These are phyloP conservation scores for Calidris pygmaea DNA, from an alignment of 2,113 vertebrate genomes.

Conservation along the genomic window DNA sequence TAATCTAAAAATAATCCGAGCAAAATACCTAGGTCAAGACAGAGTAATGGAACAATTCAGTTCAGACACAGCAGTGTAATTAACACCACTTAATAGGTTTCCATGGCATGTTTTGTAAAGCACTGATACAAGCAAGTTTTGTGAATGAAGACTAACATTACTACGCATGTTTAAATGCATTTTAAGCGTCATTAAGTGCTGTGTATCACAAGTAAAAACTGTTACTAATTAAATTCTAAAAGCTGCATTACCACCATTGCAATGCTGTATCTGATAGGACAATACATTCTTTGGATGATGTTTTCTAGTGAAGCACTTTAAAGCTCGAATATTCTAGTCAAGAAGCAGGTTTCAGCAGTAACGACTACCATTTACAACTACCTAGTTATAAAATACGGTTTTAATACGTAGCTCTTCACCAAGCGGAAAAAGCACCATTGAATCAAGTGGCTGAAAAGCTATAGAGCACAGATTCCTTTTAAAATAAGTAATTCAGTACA, in stretches of 20 bases:
- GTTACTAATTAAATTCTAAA: background rate
- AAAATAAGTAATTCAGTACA: background rate
- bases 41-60: background rate
- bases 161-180: rapidly evolving
- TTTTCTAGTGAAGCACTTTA: background rate
- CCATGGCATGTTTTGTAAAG: rapidly evolving
- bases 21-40: background rate
- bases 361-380: background rate
- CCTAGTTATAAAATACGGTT: background rate
- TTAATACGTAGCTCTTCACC: background rate
- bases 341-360: background rate
- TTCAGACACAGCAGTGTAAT: rapidly evolving
- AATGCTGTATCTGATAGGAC: no score
- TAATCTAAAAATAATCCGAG: background rate
- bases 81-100: rapidly evolving
- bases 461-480: no score
- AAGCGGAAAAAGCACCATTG: background rate
- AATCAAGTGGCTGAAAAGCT: background rate
- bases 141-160: background rate
- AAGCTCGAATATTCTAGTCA: background rate
- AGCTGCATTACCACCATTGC: background rate
- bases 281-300: rapidly evolving
- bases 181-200: background rate
- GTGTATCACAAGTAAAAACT: rapidly evolving
- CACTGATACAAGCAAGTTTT: background rate